These are phyloP conservation scores for Zaprionus bogoriensis DNA, from an alignment of 2,888 invertebrate species.

Conservation along the genomic window DNA sequence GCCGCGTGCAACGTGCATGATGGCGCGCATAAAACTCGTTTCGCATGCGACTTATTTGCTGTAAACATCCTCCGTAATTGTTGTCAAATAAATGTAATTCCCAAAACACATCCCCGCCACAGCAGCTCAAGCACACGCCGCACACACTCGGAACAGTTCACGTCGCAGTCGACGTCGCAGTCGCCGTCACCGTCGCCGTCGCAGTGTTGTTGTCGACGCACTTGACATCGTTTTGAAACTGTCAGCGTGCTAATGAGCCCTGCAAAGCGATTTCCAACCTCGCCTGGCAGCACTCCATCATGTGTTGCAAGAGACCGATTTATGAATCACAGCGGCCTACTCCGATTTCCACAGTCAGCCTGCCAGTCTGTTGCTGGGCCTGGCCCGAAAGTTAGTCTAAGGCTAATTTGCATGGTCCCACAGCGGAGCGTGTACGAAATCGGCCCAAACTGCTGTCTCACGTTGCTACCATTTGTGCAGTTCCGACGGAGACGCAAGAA, in stretches of 20 bases:
- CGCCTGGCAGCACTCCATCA: slow-evolving; percentile 38
- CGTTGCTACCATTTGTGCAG: slow-evolving; percentile 35
- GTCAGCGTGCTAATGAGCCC: slow-evolving; percentile 72
- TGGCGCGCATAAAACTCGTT: slow-evolving; percentile 46
- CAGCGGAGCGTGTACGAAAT: slow-evolving; percentile 5
- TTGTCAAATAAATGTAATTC: slow-evolving; percentile 43
- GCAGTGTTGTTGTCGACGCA: slow-evolving; percentile 37
- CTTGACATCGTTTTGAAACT: slow-evolving; percentile 68
- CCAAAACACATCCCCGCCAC: slow-evolving; percentile 18
- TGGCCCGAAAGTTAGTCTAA: slow-evolving; percentile 15
- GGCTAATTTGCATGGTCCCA: slow-evolving; percentile 36
- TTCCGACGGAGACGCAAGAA: slow-evolving; percentile 7
- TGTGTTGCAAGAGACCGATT: slow-evolving; percentile 44
- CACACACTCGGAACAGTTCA: not conserved
- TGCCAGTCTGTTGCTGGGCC: not conserved
- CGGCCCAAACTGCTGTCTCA: slow-evolving; percentile 28
- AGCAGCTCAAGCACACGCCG: slow-evolving; percentile 18
- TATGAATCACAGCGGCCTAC: slow-evolving; percentile 47
- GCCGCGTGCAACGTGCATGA: slow-evolving; percentile 33
- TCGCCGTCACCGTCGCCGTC: slow-evolving; percentile 3
- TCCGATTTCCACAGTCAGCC: slow-evolving; percentile 10
- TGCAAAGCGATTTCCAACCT: slow-evolving; percentile 45
- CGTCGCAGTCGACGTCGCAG: not conserved
- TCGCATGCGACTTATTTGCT: slow-evolving; percentile 38
- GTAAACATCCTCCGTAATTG: slow-evolving; percentile 64